phyloP scores from a whole-genome alignment of 2,888 invertebrate genomes.

The Spialia ferax region DNA sequence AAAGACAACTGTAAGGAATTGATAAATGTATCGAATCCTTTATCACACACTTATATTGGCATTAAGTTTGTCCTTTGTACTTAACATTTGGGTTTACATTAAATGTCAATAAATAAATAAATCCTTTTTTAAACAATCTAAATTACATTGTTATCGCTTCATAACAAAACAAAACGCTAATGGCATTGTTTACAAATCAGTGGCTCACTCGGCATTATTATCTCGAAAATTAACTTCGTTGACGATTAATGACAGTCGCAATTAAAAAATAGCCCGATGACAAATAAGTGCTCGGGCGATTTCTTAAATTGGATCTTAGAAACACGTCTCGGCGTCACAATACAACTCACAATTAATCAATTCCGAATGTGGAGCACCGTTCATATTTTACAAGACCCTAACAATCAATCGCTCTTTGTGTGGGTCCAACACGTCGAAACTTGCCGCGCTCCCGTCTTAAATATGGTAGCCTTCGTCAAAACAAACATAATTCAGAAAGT shows the following conservation, averaged over 20 bases:
- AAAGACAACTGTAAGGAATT: too few species aligned
- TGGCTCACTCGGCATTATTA: neutral
- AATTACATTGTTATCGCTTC: neutral
- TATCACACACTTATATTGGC: too few species aligned
- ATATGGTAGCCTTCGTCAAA: constrained; percentile 76
- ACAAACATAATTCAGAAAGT: constrained; percentile 80
- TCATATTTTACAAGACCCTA: constrained; percentile 73
- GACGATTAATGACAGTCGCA: constrained; percentile 63
- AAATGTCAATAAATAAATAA: too few species aligned
- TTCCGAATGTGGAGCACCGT: constrained; percentile 72
- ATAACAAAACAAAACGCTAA: neutral
- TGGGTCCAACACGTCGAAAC: constrained; percentile 79
- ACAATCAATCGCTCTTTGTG: constrained; percentile 81
- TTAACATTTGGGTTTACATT: too few species aligned
- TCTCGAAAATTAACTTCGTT: constrained; percentile 18
- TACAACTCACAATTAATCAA: constrained; percentile 81
- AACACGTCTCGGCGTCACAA: constrained; percentile 62
- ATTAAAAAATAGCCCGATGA: constrained; percentile 72
- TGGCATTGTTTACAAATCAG: constrained; percentile 12
- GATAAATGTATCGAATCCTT: too few species aligned
- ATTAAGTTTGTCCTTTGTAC: too few species aligned
- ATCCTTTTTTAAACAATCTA: too few species aligned
- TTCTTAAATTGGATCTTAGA: constrained; percentile 70
- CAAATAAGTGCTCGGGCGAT: constrained; percentile 64
- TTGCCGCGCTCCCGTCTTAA: constrained; percentile 61